Percentiles rank a stretch among this genome's conserved stretches.
phyloP scores from a whole-genome alignment of 2,113 vertebrate species.

The Cricetomys ansorgei region DNA sequence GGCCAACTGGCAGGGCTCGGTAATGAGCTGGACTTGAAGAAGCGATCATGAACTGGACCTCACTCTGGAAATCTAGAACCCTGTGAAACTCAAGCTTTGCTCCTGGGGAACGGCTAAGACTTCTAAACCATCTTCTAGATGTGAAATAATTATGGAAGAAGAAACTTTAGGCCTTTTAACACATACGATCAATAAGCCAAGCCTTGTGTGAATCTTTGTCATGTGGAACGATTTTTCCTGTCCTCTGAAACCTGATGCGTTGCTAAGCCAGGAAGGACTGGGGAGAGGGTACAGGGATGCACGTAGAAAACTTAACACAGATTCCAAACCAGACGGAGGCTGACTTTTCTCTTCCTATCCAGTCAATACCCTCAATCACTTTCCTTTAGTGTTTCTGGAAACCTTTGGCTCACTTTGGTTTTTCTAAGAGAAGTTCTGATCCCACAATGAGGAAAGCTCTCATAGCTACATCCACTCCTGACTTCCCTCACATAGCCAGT shows the following conservation, averaged over 20 bases:
- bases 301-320: neutral
- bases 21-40: neutral
- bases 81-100: neutral
- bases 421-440: conserved; percentile 15
- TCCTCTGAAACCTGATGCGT: neutral
- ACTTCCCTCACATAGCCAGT: conserved; percentile 5
- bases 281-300: neutral
- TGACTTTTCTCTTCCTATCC: neutral
- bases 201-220: neutral
- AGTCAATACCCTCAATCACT: neutral
- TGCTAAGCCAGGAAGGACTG: neutral
- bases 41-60: neutral
- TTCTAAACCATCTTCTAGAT: neutral
- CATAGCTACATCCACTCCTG: neutral
- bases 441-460: neutral
- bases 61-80: neutral
- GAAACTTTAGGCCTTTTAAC: neutral
- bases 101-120: neutral
- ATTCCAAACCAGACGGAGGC: neutral
- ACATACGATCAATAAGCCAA: neutral
- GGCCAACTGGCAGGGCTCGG: neutral
- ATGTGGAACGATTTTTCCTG: too few species aligned
- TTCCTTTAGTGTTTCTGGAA: conserved; percentile 5
- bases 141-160: neutral
- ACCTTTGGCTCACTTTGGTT: conserved; percentile 1